Conservation (phyloP, 2,113 vertebrate species). For the Melanotaenia duboulayi region DNA sequence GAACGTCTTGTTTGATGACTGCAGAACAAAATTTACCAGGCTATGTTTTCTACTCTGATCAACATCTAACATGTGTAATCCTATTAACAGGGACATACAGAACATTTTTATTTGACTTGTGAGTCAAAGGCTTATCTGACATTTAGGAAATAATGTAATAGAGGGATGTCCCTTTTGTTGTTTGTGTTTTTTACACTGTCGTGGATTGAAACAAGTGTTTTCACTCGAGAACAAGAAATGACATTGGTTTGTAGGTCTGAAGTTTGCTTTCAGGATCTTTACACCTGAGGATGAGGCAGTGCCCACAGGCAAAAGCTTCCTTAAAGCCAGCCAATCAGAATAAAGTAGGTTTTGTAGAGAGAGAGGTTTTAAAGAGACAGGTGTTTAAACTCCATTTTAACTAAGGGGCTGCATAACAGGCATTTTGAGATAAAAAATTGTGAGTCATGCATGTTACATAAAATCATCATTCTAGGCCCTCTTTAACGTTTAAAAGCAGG, state of each 20-base stretch:
- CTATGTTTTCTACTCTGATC: no score
- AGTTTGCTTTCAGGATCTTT: neutral
- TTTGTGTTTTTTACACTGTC: no score
- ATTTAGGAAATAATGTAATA: no score
- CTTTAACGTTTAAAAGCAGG: constrained; percentile 12
- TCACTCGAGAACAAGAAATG: no score
- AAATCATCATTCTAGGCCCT: neutral
- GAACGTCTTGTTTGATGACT: no score
- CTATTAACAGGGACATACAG: no score
- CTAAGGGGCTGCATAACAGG: neutral
- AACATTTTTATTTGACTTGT: no score
- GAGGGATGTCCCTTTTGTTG: no score
- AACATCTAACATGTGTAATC: no score
- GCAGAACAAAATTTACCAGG: no score
- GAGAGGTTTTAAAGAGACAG: neutral
- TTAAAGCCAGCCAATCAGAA: neutral
- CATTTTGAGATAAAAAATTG: neutral
- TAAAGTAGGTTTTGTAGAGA: neutral
- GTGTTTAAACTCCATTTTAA: neutral
- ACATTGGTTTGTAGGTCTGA: neutral
- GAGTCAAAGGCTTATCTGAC: no score
- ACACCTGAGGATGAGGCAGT: neutral
- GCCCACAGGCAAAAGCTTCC: neutral
- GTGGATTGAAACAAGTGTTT: no score
- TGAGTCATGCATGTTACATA: neutral